These are phyloP conservation scores for Graphium colonna DNA, from an alignment of 2,888 invertebrate genomes.

Conservation along the genomic window DNA sequence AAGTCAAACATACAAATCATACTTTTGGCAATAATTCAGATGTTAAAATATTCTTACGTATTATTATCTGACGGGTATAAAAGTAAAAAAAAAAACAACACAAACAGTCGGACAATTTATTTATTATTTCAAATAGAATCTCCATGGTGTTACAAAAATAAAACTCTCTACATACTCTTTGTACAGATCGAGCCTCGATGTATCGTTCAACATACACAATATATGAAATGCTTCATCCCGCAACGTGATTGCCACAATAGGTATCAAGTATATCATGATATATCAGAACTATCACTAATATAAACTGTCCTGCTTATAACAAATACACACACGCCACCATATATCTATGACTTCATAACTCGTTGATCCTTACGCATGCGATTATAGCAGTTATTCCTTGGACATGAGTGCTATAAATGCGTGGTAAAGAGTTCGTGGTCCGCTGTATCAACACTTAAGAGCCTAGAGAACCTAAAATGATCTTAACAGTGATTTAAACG, in stretches of 20 bases:
- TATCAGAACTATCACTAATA: neutral
- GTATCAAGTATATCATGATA: too few relatives aligned
- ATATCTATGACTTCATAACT: conserved; percentile 12
- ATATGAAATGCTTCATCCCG: neutral
- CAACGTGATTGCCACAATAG: neutral
- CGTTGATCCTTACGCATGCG: neutral
- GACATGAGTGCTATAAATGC: conserved; percentile 6
- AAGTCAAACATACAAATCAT: too few relatives aligned
- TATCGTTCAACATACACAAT: conserved; percentile 1
- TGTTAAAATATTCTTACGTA: too few relatives aligned
- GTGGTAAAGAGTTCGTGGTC: conserved; percentile 13
- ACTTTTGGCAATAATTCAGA: too few relatives aligned
- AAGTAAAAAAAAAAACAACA: too few relatives aligned
- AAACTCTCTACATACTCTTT: conserved; percentile 41
- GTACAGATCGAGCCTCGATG: conserved; percentile 46
- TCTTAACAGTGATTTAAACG: conserved; percentile 9
- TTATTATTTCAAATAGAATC: conserved; percentile 30
- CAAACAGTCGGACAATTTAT: conserved; percentile 29
- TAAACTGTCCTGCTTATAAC: conserved; percentile 2
- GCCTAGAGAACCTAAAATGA: conserved; percentile 6
- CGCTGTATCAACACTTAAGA: conserved; percentile 19
- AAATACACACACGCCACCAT: neutral
- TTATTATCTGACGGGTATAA: too few relatives aligned
- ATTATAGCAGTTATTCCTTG: conserved; percentile 10
- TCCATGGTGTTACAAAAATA: conserved; percentile 52